A percentile compares a stretch with the other conserved stretches of the same genome.
phyloP scores from a whole-genome alignment of 2,888 invertebrate species.

The Aphidius colemani region DNA sequence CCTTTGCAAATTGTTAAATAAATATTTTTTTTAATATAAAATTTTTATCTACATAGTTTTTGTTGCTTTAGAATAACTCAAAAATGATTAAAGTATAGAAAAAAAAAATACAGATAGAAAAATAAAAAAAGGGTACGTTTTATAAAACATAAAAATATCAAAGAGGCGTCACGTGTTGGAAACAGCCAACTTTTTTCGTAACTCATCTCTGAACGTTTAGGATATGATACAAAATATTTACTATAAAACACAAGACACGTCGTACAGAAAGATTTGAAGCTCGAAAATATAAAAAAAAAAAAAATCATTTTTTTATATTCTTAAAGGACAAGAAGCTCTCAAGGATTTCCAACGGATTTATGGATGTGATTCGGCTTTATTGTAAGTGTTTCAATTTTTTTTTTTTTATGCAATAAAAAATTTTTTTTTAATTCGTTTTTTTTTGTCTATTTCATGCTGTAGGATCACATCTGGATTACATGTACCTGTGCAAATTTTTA shows the following conservation, averaged over 20 bases:
- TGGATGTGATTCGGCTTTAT: conserved; percentile 44
- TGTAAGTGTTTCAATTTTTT: conserved; percentile 36
- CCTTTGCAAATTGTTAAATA: too few species aligned
- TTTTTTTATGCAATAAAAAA: conserved; percentile 14
- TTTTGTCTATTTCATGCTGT: neutral
- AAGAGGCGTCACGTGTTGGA: conserved; percentile 51
- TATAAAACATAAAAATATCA: conserved; percentile 25
- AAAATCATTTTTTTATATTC: neutral
- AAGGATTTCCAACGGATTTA: conserved; percentile 35
- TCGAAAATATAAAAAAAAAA: too few species aligned
- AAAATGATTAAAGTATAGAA: conserved; percentile 49
- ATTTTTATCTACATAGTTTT: too few species aligned
- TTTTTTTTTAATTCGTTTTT: conserved; percentile 9
- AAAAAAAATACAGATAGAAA: too few species aligned
- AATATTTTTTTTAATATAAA: neutral
- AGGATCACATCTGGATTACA: too few species aligned
- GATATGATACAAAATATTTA: neutral
- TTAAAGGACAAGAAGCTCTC: conserved; percentile 27
- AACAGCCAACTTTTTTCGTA: conserved; percentile 48
- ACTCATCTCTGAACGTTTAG: conserved; percentile 2
- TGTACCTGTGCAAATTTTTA: neutral
- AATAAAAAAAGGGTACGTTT: conserved; percentile 22
- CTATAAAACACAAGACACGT: conserved; percentile 26
- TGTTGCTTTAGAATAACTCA: conserved; percentile 52
- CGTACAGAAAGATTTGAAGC: conserved; percentile 34